A percentile compares a stretch with the other conserved stretches of the same genome.
These are phyloP conservation scores for Pica pica DNA, from an alignment of 2,113 vertebrate genomes.

Conservation along the genomic window DNA sequence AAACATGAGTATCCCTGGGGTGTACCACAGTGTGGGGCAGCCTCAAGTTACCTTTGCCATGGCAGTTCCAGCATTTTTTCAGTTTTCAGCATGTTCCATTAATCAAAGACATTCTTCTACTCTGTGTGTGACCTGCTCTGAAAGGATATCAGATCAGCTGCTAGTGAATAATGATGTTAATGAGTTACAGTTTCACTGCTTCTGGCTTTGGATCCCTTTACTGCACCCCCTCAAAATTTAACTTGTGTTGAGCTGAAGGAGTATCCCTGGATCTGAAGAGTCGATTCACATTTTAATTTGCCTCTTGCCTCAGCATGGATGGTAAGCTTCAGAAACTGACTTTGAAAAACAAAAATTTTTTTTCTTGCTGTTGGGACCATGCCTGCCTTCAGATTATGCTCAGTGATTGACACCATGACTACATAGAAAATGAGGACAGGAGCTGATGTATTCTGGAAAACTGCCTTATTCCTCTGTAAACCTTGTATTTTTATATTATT, in stretches of 20 bases:
- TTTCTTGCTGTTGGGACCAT: not conserved
- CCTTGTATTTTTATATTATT: not conserved
- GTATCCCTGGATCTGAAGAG: not conserved
- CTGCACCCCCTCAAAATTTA: not conserved
- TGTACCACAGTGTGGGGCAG: fast-evolving
- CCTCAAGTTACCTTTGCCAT: not conserved
- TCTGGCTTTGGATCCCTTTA: not conserved
- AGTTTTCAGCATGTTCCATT: not conserved
- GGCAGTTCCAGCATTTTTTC: not conserved
- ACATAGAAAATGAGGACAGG: not conserved
- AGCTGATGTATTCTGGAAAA: not conserved
- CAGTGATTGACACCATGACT: not conserved
- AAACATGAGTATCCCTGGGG: fast-evolving
- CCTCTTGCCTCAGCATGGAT: not conserved
- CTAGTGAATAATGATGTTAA: not conserved
- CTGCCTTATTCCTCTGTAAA: not conserved
- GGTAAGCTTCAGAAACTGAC: not conserved
- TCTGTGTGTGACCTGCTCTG: not conserved
- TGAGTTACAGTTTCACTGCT: not conserved
- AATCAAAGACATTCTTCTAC: not conserved
- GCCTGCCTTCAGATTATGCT: not conserved
- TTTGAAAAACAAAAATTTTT: too few relatives aligned
- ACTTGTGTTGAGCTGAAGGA: not conserved
- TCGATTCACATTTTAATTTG: not conserved
- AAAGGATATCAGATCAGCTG: not conserved